Evolutionary conservation across 2,113 vertebrate species (phyloP).

Genomic region (Lagopus leucura): DNA sequence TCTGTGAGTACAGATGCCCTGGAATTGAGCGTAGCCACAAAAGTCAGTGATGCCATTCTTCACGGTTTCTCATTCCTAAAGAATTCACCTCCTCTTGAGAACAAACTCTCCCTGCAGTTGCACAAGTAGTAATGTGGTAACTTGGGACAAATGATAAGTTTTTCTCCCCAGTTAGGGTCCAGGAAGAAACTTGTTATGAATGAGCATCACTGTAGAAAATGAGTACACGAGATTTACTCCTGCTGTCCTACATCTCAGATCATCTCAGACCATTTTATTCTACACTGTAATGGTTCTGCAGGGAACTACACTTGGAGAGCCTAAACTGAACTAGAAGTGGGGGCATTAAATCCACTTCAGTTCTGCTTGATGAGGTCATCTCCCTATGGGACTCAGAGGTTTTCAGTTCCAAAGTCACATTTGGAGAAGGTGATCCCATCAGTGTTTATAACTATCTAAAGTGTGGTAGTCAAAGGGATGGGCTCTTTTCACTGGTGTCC

Average conservation of each 20-base stretch:
- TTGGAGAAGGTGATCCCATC: no score
- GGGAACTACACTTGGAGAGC: background rate
- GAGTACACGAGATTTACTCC: background rate
- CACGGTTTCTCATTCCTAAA: background rate
- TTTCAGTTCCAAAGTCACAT: background rate
- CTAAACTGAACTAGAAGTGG: no score
- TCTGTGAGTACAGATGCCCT: background rate
- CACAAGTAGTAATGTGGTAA: background rate
- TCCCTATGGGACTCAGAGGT: background rate
- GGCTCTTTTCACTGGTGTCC: no score
- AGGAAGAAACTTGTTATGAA: background rate
- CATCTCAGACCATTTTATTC: background rate
- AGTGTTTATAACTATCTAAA: no score
- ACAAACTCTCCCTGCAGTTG: background rate
- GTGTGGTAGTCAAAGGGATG: no score
- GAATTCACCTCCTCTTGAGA: background rate
- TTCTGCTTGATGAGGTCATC: background rate
- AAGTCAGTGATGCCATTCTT: background rate
- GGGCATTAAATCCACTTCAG: background rate
- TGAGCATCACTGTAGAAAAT: background rate
- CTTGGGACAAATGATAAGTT: background rate
- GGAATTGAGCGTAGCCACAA: background rate
- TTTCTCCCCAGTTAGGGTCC: background rate
- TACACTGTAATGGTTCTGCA: background rate
- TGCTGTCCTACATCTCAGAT: background rate